These are phyloP conservation scores for Aplocera efformata DNA, from an alignment of 2,888 invertebrate genomes.

Conservation along the genomic window DNA sequence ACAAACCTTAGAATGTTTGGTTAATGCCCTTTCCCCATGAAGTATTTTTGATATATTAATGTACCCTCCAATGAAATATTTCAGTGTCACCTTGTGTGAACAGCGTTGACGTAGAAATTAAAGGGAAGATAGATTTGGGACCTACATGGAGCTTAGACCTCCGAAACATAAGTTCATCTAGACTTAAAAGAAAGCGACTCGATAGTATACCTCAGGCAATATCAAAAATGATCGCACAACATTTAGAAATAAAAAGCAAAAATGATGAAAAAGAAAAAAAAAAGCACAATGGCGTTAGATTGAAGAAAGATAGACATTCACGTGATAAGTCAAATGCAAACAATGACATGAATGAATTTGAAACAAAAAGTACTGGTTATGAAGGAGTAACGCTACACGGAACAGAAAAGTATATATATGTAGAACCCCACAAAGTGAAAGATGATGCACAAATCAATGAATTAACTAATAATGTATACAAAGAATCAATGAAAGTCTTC, in stretches of 20 bases:
- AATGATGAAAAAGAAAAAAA: background rate
- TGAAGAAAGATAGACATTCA: too few relatives aligned
- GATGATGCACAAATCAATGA: conserved; percentile 37
- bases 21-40: too few relatives aligned
- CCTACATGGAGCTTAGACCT: conserved; percentile 42
- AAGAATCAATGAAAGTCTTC: conserved; percentile 42
- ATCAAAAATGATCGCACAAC: background rate
- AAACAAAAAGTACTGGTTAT: background rate
- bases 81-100: too few relatives aligned
- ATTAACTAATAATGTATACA: conserved; percentile 41
- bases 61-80: too few relatives aligned
- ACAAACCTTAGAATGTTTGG: too few relatives aligned
- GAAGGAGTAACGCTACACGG: conserved; percentile 5
- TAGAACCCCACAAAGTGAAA: conserved; percentile 29
- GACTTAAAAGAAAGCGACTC: background rate
- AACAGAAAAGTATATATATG: conserved; percentile 13
- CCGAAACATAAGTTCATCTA: background rate
- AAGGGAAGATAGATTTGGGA: conserved; percentile 42
- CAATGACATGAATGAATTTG: too few relatives aligned
- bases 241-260: background rate
- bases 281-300: background rate
- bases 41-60: too few relatives aligned
- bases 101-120: conserved; percentile 33
- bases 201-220: background rate
- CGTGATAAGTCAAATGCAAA: too few relatives aligned